A percentile compares a stretch with the other conserved stretches of the same genome.
Evolutionary conservation across 2,888 invertebrate genomes (phyloP).

Genomic region (Torymus tubicola): DNA sequence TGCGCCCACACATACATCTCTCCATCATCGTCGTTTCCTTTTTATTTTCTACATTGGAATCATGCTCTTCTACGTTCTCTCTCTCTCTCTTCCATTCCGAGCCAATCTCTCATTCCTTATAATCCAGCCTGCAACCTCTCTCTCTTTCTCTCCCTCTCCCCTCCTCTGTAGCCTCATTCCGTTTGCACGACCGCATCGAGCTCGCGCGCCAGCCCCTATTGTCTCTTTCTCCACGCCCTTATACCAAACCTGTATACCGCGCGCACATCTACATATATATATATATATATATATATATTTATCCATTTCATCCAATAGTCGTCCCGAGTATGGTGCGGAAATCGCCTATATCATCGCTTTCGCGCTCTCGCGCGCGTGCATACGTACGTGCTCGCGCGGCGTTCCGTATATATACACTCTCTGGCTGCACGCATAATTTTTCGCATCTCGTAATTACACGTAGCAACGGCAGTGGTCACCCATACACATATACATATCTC

Average conservation of each 20-base stretch:
- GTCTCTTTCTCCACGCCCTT: no score
- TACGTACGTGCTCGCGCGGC: no score
- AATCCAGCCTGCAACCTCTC: not conserved
- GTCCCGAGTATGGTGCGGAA: conserved; percentile 12
- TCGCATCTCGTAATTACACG: conserved; percentile 14
- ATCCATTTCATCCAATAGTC: conserved; percentile 23
- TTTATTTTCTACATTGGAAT: not conserved
- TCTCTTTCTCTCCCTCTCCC: not conserved
- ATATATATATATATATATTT: conserved; percentile 8
- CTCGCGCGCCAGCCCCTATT: no score
- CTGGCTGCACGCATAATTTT: conserved; percentile 1
- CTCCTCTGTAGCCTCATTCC: no score
- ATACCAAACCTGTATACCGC: no score
- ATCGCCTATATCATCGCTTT: conserved; percentile 48
- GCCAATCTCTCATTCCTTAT: no score
- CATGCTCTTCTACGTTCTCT: not conserved
- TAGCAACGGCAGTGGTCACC: not conserved
- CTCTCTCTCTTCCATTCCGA: not conserved
- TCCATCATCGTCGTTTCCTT: not conserved
- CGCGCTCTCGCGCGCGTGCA: conserved; percentile 1
- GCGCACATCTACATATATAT: no score
- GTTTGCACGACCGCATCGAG: no score
- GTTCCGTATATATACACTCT: conserved; percentile 16
- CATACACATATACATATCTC: not conserved
- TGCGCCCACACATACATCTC: no score